Conservation (phyloP, 2,113 vertebrate genomes). For the Eretmochelys imbricata region DNA sequence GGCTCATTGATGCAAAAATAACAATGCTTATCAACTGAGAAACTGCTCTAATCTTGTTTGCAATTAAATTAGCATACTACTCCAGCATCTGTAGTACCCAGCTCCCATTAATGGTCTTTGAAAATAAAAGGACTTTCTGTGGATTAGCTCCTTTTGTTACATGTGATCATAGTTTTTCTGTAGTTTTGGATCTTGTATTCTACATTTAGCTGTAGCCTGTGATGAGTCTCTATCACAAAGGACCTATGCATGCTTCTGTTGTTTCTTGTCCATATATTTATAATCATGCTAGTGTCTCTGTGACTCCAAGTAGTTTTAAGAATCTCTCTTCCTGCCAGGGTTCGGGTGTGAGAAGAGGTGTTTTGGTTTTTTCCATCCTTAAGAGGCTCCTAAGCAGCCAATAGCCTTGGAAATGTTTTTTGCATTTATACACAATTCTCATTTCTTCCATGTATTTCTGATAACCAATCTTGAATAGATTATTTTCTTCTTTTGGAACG, state of each 20-base stretch:
- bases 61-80: background rate
- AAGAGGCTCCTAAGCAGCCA: background rate
- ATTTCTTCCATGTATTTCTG: background rate
- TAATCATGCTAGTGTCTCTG: rapidly evolving
- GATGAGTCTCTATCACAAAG: background rate
- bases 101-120: background rate
- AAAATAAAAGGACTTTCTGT: background rate
- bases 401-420: background rate
- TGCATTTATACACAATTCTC: background rate
- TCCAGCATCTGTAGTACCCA: background rate
- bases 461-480: background rate
- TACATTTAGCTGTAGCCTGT: background rate
- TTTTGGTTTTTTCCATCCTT: background rate
- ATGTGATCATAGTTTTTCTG: rapidly evolving
- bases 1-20: background rate
- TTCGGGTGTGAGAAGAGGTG: background rate
- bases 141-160: background rate
- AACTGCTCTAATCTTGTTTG: background rate
- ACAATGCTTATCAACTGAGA: background rate
- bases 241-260: background rate
- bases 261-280: background rate
- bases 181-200: background rate
- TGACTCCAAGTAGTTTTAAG: background rate
- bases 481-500: background rate
- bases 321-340: background rate